phyloP scores from a whole-genome alignment of 1,140 invertebrate genomes.

The Calephelis virginiensis region DNA sequence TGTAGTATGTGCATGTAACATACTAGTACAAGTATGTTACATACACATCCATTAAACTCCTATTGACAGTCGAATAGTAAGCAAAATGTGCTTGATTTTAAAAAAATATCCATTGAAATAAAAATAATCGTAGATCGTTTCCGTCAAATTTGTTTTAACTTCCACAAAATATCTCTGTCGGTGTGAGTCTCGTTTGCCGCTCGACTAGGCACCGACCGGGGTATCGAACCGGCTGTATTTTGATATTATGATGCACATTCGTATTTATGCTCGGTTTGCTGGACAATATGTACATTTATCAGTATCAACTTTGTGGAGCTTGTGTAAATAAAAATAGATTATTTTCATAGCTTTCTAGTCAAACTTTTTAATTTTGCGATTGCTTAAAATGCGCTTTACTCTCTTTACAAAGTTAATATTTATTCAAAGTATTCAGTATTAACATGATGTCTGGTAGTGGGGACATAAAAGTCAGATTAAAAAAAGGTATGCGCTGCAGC shows the following conservation, averaged over 20 bases:
- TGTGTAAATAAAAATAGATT: neutral
- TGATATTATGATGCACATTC: slow-evolving; percentile 21
- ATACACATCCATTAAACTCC: too few relatives aligned
- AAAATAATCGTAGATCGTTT: slow-evolving; percentile 23
- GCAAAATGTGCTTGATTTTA: slow-evolving; percentile 20
- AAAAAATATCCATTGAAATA: slow-evolving; percentile 23
- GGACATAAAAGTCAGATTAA: too few relatives aligned
- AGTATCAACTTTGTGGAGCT: neutral
- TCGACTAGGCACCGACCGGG: slow-evolving; percentile 27
- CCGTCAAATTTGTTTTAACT: slow-evolving; percentile 33
- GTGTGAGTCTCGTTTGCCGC: slow-evolving; percentile 29
- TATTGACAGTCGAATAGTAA: neutral
- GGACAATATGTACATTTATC: slow-evolving; percentile 16
- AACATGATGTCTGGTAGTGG: too few relatives aligned
- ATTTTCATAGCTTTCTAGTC: too few relatives aligned
- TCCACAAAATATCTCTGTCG: slow-evolving; percentile 24
- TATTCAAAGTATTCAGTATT: too few relatives aligned
- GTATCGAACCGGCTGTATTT: slow-evolving; percentile 23
- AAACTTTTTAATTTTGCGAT: too few relatives aligned
- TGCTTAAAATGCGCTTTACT: too few relatives aligned
- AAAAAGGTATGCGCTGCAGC: too few relatives aligned
- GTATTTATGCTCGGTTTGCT: slow-evolving; percentile 12
- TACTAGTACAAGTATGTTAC: too few relatives aligned
- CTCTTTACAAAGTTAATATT: too few relatives aligned
- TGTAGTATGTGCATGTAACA: too few relatives aligned